A percentile compares a stretch with the other conserved stretches of the same genome.
These are phyloP conservation scores for Pipistrellus pipistrellus DNA, from an alignment of 2,797 vertebrate genomes.

Conservation along the genomic window DNA sequence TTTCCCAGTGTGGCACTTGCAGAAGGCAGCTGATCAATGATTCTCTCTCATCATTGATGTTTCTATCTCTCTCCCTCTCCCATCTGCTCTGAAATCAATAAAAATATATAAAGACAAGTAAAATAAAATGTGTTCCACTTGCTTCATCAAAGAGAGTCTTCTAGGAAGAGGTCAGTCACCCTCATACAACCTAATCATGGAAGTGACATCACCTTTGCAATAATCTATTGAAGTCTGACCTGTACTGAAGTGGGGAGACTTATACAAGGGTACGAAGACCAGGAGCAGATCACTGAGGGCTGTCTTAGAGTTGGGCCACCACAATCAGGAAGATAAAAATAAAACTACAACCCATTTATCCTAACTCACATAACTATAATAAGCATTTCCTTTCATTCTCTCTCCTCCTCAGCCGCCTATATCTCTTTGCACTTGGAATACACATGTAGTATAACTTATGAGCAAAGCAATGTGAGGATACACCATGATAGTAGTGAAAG, in stretches of 20 bases:
- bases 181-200: not conserved
- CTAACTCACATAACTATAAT: not conserved
- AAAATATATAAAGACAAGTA: no score
- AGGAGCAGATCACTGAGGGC: accelerated
- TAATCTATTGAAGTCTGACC: not conserved
- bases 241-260: not conserved
- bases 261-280: not conserved
- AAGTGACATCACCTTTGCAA: not conserved
- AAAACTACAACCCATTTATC: not conserved
- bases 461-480: not conserved
- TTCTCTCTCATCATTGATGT: no score
- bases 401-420: not conserved
- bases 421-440: not conserved
- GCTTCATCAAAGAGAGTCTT: not conserved
- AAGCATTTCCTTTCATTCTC: not conserved
- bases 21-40: no score
- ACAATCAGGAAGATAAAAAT: not conserved
- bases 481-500: not conserved
- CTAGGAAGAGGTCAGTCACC: not conserved
- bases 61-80: no score
- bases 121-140: not conserved
- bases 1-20: no score
- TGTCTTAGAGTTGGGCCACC: not conserved
- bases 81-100: no score
- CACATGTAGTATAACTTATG: not conserved